These are phyloP conservation scores for Diarsia dahlii DNA, from an alignment of 2,888 invertebrate species.

Conservation along the genomic window DNA sequence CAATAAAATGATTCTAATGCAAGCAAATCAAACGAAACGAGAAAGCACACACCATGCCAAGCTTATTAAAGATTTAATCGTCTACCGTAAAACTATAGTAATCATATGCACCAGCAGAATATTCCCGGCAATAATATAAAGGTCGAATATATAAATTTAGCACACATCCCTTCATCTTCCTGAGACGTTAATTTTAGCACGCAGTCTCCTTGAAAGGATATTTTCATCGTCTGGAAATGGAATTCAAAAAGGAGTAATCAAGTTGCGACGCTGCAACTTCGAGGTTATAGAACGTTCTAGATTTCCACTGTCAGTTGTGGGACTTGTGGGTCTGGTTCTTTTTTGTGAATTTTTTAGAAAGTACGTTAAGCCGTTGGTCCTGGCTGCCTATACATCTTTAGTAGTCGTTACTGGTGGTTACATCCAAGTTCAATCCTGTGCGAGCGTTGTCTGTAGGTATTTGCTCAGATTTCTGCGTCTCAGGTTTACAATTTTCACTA, in stretches of 20 bases:
- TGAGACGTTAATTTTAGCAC: conserved; percentile 31
- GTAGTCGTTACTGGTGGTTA: no score
- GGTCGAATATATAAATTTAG: conserved; percentile 23
- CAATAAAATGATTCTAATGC: neutral
- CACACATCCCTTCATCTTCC: conserved; percentile 36
- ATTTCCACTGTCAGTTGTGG: neutral
- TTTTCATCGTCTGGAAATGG: conserved; percentile 32
- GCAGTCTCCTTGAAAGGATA: conserved; percentile 43
- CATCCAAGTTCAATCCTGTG: no score
- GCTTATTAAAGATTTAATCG: conserved; percentile 32
- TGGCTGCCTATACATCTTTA: no score
- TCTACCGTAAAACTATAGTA: conserved; percentile 28
- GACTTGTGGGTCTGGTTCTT: neutral
- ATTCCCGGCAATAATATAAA: conserved; percentile 14
- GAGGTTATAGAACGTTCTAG: neutral
- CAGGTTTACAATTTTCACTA: no score
- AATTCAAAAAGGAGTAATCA: neutral
- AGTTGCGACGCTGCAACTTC: neutral
- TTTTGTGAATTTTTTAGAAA: neutral
- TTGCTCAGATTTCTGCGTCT: no score
- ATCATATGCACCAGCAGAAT: conserved; percentile 8
- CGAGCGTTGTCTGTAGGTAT: no score
- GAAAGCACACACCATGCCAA: conserved; percentile 41
- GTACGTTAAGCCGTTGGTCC: no score
- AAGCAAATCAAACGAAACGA: neutral